Base-by-base conservation (phyloP, 1,140 invertebrate genomes). In the Parasteatoda tepidariorum region DNA sequence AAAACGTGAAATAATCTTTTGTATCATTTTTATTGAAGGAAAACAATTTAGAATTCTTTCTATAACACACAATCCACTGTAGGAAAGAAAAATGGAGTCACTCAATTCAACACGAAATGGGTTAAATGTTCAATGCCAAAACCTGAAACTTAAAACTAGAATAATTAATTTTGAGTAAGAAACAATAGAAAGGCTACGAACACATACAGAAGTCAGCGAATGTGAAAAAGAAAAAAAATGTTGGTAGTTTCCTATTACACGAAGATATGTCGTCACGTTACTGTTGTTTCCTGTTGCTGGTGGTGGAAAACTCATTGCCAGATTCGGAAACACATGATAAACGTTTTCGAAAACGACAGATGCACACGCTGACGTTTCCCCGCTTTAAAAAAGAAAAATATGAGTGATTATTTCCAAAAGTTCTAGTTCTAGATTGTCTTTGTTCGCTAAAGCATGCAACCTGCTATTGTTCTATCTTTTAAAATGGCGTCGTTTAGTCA, bases 391-490 rank as follows among this genome's bases (percentile, higher is more conserved):
- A 22, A 57, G 59, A 79, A 38, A 82, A 81, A 82, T 34, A 82
- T 82, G 78, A 82, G 31, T 82, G 78, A 82, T 82, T 59, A 71
- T 82, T 70, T 82, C 78, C 61, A 70, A 82, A 82, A 82, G 78
- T 82, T 82, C 33, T 71, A 15, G 22, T 68, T 34, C 62, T 26
- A n/a, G 76, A 71, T 82, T 82, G 78, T 82, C 78, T 82, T 70
- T 82, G 78, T 82, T 82, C 78, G 78, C 61, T 31, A 82, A 82
- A 71, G 78, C 78, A 70, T 70, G 78, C 41, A 71, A 26, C 31
- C 34, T 22, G 30, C 78, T 41, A 82, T 82, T 82, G 78, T 82
- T 71, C 54, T 7, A 30, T 59, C 18, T 41, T 71, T 41, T 71
- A 68, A 78, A 79, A 54, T 68, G 66, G 55, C 34, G 38, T 67